Evolutionary conservation across 2,113 vertebrate genomes (phyloP).

Genomic region (Hippolais icterina): DNA sequence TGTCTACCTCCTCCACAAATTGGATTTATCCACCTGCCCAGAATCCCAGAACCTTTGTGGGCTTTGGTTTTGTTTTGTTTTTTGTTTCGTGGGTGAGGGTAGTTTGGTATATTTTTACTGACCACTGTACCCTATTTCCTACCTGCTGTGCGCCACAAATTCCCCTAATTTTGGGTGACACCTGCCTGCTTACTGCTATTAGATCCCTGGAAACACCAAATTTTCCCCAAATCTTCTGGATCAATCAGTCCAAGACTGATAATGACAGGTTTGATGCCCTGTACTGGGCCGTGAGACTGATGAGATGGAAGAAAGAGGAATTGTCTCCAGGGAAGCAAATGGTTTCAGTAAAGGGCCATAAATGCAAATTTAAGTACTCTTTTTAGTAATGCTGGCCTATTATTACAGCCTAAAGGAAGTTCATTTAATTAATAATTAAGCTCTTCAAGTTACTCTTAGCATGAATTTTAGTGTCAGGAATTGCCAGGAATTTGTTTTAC

Average conservation of each 20-base stretch:
- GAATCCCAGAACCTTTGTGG: background rate
- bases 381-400: background rate
- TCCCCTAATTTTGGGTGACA: background rate
- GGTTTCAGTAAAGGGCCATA: background rate
- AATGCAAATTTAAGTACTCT: background rate
- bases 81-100: background rate
- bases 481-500: background rate
- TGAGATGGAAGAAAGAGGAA: background rate
- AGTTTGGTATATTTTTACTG: background rate
- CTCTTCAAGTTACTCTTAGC: background rate
- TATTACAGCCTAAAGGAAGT: conserved; percentile 16
- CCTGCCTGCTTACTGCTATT: background rate
- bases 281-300: background rate
- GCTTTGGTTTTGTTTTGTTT: no score
- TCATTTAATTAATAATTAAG: conserved; percentile 4
- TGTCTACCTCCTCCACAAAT: background rate
- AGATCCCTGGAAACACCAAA: background rate
- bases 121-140: background rate
- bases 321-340: background rate
- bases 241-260: background rate
- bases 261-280: background rate
- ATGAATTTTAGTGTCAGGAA: background rate
- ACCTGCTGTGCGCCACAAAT: background rate
- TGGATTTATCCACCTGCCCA: background rate
- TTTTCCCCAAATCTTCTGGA: background rate